These are phyloP conservation scores for Callinectes sapidus DNA, from an alignment of 2,888 invertebrate genomes.

Conservation along the genomic window DNA sequence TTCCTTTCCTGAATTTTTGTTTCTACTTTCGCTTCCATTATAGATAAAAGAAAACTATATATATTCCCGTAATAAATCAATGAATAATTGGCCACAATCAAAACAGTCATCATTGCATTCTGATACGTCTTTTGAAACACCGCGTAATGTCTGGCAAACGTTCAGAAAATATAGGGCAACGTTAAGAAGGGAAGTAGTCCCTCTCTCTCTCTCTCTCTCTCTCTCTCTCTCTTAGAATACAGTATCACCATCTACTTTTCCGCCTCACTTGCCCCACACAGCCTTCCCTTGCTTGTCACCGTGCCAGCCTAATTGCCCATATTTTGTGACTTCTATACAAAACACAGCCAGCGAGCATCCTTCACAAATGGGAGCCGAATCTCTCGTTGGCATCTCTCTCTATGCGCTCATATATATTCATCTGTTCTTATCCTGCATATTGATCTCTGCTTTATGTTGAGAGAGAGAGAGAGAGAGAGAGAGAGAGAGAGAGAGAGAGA, in stretches of 20 bases:
- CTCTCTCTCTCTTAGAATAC: neutral
- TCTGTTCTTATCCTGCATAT: neutral
- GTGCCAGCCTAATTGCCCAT: neutral
- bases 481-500: constrained; percentile 25
- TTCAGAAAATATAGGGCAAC: no score
- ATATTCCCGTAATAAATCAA: no score
- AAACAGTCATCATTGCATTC: no score
- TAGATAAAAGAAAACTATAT: no score
- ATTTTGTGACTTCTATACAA: neutral
- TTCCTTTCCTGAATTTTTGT: no score
- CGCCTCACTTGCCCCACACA: neutral
- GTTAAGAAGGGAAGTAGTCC: neutral
- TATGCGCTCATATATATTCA: no score
- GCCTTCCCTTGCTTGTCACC: neutral
- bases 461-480: constrained; percentile 10
- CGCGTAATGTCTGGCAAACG: no score
- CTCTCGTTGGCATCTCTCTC: neutral
- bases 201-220: neutral
- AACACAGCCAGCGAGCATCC: neutral
- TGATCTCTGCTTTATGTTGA: neutral
- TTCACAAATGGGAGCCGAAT: neutral
- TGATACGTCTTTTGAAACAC: no score
- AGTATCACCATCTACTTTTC: neutral
- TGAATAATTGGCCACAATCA: no score
- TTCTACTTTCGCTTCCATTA: no score